Conservation (phyloP, 2,113 vertebrate species). For the Leptocoma aspasia region DNA sequence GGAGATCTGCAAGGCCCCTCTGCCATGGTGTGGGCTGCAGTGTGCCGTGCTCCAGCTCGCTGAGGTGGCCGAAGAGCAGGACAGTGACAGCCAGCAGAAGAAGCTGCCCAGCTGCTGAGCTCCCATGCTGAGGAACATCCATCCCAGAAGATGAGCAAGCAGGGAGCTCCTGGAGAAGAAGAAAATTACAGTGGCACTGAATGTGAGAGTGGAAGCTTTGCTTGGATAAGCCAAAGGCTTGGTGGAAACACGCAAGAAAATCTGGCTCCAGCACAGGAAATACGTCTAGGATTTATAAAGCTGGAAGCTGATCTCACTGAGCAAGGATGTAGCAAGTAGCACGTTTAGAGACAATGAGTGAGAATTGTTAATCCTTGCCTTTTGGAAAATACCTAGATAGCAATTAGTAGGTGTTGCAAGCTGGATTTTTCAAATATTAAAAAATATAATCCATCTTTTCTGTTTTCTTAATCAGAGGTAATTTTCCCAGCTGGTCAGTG, state of each 20-base stretch:
- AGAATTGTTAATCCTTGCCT: neutral
- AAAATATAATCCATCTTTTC: conserved; percentile 13
- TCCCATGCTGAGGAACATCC: neutral
- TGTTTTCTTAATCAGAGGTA: conserved; percentile 17
- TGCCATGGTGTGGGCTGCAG: conserved; percentile 84
- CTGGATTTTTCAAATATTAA: conserved; percentile 34
- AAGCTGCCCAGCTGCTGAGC: neutral
- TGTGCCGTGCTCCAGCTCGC: conserved; percentile 84
- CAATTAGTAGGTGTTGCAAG: neutral
- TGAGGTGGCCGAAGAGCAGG: conserved; percentile 21
- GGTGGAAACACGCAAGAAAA: neutral
- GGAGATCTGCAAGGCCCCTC: conserved; percentile 84
- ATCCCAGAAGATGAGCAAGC: neutral
- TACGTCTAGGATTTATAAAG: neutral
- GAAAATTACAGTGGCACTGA: neutral
- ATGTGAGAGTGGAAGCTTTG: neutral
- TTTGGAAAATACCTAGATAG: neutral
- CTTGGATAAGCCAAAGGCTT: neutral
- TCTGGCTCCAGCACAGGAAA: neutral
- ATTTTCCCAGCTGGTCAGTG: conserved; percentile 41
- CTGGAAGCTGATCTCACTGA: neutral
- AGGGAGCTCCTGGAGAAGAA: neutral
- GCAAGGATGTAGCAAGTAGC: neutral
- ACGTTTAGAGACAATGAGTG: neutral
- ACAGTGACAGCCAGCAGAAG: neutral